Base-by-base conservation (phyloP, 2,888 invertebrate species). In the Brenthis hecate region DNA sequence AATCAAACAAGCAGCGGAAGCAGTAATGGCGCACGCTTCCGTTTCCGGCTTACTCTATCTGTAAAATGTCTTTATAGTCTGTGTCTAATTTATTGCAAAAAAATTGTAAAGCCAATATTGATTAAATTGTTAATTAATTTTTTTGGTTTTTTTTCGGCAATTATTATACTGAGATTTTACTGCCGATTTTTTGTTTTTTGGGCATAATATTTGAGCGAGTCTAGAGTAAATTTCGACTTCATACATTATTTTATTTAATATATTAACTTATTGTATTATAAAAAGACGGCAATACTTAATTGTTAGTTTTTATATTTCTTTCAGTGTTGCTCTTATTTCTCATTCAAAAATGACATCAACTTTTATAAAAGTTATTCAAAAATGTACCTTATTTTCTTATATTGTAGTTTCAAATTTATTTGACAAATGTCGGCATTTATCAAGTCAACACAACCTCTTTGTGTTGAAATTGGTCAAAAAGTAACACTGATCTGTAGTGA, bases 21-120 rank as follows among this genome's bases (percentile, higher is more conserved):
- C 97, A 0, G 93, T 99, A 66, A 95, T 98, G 94, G 97, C 98
- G 1, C 97, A 98, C 88, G 98, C 98, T 6, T 96, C 97, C 28
- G 96, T 98, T 3, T 95, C 95, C 76, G 96, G 96, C 56, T 90
- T 96, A 13, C 78, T 91, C 0, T 87, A 91, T 73, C 73, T 87
- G 36, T 57, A 19, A 56, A 51, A n/a, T 60, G 47, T 60, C 55
- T 48, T 54, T 43, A 28, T 43, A 43, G 36, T 43, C 36, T 66
- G 56, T 43, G 55, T n/a, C 8, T 16, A 28, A 61, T 19, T 64
- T 43, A 28, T n/a, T 58, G 16, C 16, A 43, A 58, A 56, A 28
- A 28, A 19, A 43, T 48, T 48, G 43, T 58, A 32, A 19, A 56
- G 36, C 19, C 14, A 28, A 48, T 58, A 48, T 60, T 60, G 28